phyloP scores from a whole-genome alignment of 2,888 invertebrate species.

The Drosophila prolongata region DNA sequence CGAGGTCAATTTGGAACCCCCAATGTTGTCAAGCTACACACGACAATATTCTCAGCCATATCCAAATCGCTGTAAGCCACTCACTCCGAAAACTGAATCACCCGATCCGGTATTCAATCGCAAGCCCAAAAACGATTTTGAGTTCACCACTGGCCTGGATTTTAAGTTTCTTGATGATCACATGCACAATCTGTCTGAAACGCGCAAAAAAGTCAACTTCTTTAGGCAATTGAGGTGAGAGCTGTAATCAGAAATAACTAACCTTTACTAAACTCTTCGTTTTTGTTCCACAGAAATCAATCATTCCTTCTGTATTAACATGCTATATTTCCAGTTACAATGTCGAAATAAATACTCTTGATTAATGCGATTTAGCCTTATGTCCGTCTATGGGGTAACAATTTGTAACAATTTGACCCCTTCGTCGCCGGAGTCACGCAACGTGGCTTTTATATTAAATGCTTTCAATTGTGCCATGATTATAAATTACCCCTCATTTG shows the following conservation, averaged over 20 bases:
- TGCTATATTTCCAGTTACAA: conserved; percentile 7
- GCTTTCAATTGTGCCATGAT: conserved; percentile 32
- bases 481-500: conserved; percentile 49
- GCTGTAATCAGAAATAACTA: accelerated
- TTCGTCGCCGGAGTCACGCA: conserved; percentile 50
- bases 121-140: conserved; percentile 65
- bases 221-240: conserved; percentile 62
- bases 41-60: conserved; percentile 54
- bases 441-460: conserved; percentile 22
- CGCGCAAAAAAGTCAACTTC: conserved; percentile 63
- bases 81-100: conserved; percentile 32
- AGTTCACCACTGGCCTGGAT: conserved; percentile 50
- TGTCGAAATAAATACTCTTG: background rate
- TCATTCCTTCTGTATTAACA: conserved; percentile 57
- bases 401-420: conserved; percentile 59
- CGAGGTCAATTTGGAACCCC: conserved; percentile 47
- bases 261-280: background rate
- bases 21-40: conserved; percentile 51
- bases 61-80: conserved; percentile 50
- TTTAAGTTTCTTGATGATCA: conserved; percentile 71
- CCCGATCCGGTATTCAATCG: conserved; percentile 69
- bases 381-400: conserved; percentile 28
- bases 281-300: conserved; percentile 50
- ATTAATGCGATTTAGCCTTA: background rate
- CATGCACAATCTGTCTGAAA: conserved; percentile 55